Percentiles rank a stretch among this genome's conserved stretches.
Conservation (phyloP, 2,797 vertebrate genomes). For the Gobionotothen gibberifrons region DNA sequence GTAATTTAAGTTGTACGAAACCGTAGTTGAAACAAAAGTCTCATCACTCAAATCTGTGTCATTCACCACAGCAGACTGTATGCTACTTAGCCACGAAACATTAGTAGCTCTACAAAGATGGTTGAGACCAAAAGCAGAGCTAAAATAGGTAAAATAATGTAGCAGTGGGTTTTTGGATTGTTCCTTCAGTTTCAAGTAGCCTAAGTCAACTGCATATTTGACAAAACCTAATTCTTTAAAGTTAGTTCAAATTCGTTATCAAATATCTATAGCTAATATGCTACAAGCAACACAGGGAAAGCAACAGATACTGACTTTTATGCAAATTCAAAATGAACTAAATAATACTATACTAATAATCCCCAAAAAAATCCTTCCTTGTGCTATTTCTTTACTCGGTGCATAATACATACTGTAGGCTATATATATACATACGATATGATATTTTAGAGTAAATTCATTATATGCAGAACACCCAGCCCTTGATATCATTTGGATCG, state of each 20-base stretch:
- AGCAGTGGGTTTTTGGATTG: not conserved
- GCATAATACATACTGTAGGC: too few relatives aligned
- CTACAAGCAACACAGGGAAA: not conserved
- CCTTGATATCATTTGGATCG: constrained; percentile 18
- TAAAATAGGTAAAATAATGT: not conserved
- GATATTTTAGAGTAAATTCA: not conserved
- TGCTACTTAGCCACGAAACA: too few relatives aligned
- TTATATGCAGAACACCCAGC: constrained; percentile 3
- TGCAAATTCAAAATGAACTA: not conserved
- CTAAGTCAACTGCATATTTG: not conserved
- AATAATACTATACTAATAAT: too few relatives aligned
- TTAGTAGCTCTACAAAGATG: not conserved
- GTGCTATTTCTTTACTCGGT: not conserved
- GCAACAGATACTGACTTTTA: not conserved
- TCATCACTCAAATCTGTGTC: too few relatives aligned
- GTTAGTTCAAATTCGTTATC: not conserved
- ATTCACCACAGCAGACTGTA: too few relatives aligned
- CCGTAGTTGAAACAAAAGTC: too few relatives aligned
- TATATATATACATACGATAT: not conserved
- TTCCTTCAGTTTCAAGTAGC: constrained; percentile 2
- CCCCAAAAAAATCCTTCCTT: not conserved
- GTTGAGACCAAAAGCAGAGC: not conserved
- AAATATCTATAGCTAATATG: not conserved
- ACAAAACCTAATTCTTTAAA: not conserved
- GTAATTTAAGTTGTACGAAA: too few relatives aligned